Evolutionary conservation across 2,797 vertebrate species (phyloP).

Genomic region (Artibeus jamaicensis): DNA sequence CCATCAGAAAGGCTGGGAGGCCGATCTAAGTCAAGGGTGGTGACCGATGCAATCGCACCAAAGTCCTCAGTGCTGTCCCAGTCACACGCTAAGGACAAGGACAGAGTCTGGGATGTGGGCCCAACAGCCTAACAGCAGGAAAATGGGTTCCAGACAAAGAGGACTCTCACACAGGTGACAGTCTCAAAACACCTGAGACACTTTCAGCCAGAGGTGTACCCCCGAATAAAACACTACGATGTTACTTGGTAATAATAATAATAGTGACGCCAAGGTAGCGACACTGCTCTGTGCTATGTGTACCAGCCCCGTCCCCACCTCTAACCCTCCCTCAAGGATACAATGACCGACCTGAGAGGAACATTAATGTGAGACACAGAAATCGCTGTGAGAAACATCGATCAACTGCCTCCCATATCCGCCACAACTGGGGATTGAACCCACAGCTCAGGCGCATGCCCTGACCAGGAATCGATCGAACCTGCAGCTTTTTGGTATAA

Average conservation of each 20-base stretch:
- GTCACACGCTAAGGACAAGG: background rate
- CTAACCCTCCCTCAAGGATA: no score
- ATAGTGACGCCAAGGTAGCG: background rate
- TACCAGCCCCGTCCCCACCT: no score
- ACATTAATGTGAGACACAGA: no score
- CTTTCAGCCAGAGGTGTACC: accelerated
- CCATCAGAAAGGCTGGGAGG: no score
- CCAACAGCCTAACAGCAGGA: accelerated
- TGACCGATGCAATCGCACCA: accelerated
- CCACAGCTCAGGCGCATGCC: no score
- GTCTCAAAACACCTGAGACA: background rate
- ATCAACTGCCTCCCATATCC: no score
- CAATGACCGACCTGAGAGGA: no score
- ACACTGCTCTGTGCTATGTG: no score
- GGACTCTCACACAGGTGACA: background rate
- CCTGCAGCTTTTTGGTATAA: no score
- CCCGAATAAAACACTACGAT: background rate
- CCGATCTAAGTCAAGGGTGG: accelerated
- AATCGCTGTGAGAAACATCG: no score
- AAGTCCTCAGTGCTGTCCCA: background rate
- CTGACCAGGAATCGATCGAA: no score
- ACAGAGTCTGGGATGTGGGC: background rate
- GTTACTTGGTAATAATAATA: background rate
- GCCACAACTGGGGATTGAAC: no score
- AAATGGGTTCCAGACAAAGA: background rate